Base-by-base conservation (phyloP, 2,888 invertebrate species). In the Athripsodes cinereus region DNA sequence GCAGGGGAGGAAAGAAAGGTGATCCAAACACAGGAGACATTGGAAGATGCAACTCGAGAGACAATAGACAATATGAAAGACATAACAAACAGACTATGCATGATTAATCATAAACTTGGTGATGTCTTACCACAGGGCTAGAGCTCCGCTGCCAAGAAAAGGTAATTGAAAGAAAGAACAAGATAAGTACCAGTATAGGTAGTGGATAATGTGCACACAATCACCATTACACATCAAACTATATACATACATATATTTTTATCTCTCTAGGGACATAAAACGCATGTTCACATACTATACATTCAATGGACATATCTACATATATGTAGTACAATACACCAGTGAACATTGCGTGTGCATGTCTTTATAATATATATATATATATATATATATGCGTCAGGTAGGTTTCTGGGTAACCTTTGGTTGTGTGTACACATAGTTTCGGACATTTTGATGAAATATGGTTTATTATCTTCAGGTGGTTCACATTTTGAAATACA, bases 181-280 rank as follows among this genome's bases (percentile, higher is more conserved):
- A 63, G 60, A 66, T 65, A 66, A 65, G 66, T 66, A 64, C 64
- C 59, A 59, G 60, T 61, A n/a, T n/a, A 51, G 55, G 47, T 47
- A 16, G 48, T 35, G 47, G 22, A 35, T n/a, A n/a, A n/a, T 40
- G 55, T 54, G 55, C 55, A 55, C 34, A 52, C 56, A 22, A 40
- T 8, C 40, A 40, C 40, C 40, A 8, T 26, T 26, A 26, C 13
- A n/a, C 40, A 40, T 40, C 13, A 40, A 3, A 40, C 3, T 40
- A 16, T 16, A 2, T 40, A n/a, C n/a, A n/a, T n/a, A n/a, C n/a
- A n/a, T n/a, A n/a, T n/a, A 40, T 40, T 3, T 16, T 3, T 40
- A 16, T 16, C 13, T 40, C 2, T 3, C 2, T 40, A n/a, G 16
- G n/a, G 13, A 40, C 40, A 40, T 40, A 3, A 16, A 40, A 40